Evolutionary conservation across 1,140 invertebrate genomes (phyloP).

Genomic region (Apis florea): DNA sequence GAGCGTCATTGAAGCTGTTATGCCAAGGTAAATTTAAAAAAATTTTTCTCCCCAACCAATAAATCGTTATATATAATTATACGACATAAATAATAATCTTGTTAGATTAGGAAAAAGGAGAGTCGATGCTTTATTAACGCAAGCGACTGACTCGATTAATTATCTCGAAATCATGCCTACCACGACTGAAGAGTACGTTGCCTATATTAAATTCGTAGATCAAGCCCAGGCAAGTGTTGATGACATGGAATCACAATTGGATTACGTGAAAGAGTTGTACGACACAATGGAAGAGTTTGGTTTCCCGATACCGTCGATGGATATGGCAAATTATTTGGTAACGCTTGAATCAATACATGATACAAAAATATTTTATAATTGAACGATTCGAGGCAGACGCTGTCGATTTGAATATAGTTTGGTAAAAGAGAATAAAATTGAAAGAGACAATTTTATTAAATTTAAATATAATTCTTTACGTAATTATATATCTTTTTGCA

Average conservation of each 20-base stretch:
- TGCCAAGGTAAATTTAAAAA: constrained; percentile 78
- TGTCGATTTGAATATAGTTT: background rate
- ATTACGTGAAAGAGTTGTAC: constrained; percentile 87
- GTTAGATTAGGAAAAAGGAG: constrained; percentile 82
- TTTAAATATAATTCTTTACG: too few relatives aligned
- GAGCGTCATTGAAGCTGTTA: constrained; percentile 81
- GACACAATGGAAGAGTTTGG: constrained; percentile 86
- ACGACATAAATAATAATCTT: background rate
- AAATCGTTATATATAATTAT: background rate
- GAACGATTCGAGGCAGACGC: too few relatives aligned
- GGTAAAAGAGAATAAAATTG: too few relatives aligned
- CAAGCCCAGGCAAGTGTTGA: constrained; percentile 83
- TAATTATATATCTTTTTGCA: too few relatives aligned
- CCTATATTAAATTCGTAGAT: constrained; percentile 86
- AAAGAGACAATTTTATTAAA: too few relatives aligned
- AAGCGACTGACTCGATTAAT: constrained; percentile 83
- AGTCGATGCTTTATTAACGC: constrained; percentile 82
- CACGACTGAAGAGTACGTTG: constrained; percentile 85
- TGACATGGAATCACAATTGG: constrained; percentile 83
- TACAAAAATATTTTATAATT: too few relatives aligned
- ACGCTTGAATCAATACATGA: constrained; percentile 15
- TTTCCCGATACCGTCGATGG: constrained; percentile 83
- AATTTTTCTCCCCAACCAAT: background rate
- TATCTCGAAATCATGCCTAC: constrained; percentile 84
- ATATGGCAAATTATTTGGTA: constrained; percentile 84